Conservation (phyloP, 2,113 vertebrate genomes). For the Rostratula benghalensis region DNA sequence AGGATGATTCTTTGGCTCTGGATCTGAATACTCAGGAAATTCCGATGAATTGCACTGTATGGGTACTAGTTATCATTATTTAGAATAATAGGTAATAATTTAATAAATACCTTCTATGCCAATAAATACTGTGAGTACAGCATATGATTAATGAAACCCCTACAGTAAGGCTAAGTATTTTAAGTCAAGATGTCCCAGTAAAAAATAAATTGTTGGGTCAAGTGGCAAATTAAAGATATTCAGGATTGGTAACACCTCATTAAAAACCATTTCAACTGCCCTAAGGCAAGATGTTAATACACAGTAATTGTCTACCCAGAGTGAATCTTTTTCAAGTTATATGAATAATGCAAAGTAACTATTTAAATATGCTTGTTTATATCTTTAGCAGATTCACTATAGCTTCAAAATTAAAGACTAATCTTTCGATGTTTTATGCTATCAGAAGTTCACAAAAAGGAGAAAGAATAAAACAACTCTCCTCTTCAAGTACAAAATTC, state of each 20-base stretch:
- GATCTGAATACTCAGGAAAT: background rate
- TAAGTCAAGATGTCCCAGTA: slow-evolving; percentile 23
- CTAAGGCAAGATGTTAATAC: slow-evolving; percentile 65
- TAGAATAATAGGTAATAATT: background rate
- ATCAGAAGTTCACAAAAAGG: slow-evolving; percentile 9
- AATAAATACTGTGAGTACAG: background rate
- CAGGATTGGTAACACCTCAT: slow-evolving; percentile 67
- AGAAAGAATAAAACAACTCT: background rate
- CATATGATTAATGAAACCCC: slow-evolving; percentile 1
- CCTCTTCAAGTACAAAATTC: background rate
- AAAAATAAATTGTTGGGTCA: slow-evolving; percentile 64
- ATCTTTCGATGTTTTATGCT: background rate
- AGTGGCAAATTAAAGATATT: slow-evolving; percentile 64
- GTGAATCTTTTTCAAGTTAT: slow-evolving; percentile 41
- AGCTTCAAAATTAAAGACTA: slow-evolving; percentile 3
- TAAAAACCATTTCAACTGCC: slow-evolving; percentile 63
- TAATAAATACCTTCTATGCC: background rate
- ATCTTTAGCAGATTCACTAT: slow-evolving; percentile 45
- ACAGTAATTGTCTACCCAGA: slow-evolving; percentile 67
- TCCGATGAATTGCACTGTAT: background rate
- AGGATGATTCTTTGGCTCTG: background rate
- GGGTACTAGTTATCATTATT: background rate
- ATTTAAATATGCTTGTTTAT: slow-evolving; percentile 56
- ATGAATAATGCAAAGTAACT: slow-evolving; percentile 67
- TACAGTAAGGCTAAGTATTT: slow-evolving; percentile 19